Evolutionary conservation across 2,888 invertebrate genomes (phyloP), one percentile per base, ranked within the genome.

Genomic region (Ceratothoa steindachneri): DNA sequence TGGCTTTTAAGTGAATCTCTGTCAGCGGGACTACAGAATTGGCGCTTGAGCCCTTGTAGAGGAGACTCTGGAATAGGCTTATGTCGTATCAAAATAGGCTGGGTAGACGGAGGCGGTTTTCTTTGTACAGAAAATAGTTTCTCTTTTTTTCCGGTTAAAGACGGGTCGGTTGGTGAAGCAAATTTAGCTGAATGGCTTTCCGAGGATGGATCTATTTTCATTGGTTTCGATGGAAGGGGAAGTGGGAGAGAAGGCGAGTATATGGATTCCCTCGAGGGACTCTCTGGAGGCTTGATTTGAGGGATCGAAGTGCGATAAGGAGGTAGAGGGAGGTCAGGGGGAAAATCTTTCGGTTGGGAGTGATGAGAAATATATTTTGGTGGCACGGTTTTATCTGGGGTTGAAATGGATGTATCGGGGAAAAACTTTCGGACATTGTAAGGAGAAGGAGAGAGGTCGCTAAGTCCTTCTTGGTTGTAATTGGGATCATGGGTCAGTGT

Each of bases 401-500:
- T 60, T 60, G 60, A 60, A 24, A 60, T 24, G 1, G 60, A 60
- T 22, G 15, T n/a, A 60, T 60, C 60, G 12, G 60, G 60, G 60
- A 60, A 60, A 60, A 71, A 66, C 24, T 66, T 71, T 71, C 71
- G 65, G 66, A 65, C 31, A 51, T 66, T 51, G 65, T 71, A 71
- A 66, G 71, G 66, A 30, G 64, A 51, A 27, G 71, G 71, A 31
- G 71, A 71, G 22, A 65, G 31, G 31, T 71, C 71, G 51, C 22
- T 41, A 12, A 65, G 41, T 22, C 65, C 28, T 66, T 51, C 66
- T 71, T 71, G 65, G 19, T 65, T 28, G 3, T 2, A 7, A 60
- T n/a, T 64, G 31, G 28, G 66, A 31, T 41, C 64, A 66, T 60
- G 60, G 24, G 60, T 60, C n/a, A 60, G 24, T 12, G 60, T 60